Evolutionary conservation across 1,140 invertebrate species (phyloP).

Genomic region (Drosophila nigrodunni): DNA sequence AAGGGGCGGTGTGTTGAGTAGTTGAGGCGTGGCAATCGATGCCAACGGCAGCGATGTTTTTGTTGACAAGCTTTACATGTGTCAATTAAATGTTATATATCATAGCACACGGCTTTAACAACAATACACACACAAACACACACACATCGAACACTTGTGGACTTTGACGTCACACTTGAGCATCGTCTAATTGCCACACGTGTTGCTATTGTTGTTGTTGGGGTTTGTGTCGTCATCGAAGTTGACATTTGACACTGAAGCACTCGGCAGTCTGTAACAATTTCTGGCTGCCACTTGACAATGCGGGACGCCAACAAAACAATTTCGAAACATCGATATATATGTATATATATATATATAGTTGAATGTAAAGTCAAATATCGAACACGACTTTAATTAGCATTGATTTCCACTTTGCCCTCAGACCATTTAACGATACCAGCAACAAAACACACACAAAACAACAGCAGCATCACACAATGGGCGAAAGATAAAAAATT

Average conservation of each 20-base stretch:
- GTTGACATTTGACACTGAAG: slow-evolving; percentile 77
- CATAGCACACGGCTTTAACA: slow-evolving; percentile 47
- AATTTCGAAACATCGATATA: slow-evolving; percentile 58
- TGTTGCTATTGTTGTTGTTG: slow-evolving; percentile 34
- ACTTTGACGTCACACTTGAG: slow-evolving; percentile 65
- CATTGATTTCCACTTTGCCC: slow-evolving; percentile 76
- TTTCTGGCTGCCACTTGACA: slow-evolving; percentile 45
- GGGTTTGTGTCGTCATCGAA: slow-evolving; percentile 64
- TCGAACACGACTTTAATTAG: slow-evolving; percentile 68
- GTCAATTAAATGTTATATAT: slow-evolving; percentile 82
- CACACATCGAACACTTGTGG: slow-evolving; percentile 17
- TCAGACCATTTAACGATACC: slow-evolving; percentile 45
- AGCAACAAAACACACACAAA: slow-evolving; percentile 16
- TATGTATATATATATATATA: background rate
- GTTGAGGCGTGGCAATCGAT: slow-evolving; percentile 26
- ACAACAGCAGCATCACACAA: background rate
- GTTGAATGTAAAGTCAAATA: slow-evolving; percentile 42
- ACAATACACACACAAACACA: slow-evolving; percentile 15
- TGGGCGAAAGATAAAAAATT: background rate
- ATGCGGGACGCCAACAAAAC: slow-evolving; percentile 61
- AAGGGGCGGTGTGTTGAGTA: too few species aligned
- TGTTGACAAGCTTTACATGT: slow-evolving; percentile 77
- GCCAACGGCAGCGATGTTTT: slow-evolving; percentile 52
- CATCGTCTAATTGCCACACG: slow-evolving; percentile 68
- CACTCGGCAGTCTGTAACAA: slow-evolving; percentile 38